Evolutionary conservation across 2,797 vertebrate genomes (phyloP), one percentile per base, ranked within the genome.

Genomic region (Lepidocolaptes lacrymiger): DNA sequence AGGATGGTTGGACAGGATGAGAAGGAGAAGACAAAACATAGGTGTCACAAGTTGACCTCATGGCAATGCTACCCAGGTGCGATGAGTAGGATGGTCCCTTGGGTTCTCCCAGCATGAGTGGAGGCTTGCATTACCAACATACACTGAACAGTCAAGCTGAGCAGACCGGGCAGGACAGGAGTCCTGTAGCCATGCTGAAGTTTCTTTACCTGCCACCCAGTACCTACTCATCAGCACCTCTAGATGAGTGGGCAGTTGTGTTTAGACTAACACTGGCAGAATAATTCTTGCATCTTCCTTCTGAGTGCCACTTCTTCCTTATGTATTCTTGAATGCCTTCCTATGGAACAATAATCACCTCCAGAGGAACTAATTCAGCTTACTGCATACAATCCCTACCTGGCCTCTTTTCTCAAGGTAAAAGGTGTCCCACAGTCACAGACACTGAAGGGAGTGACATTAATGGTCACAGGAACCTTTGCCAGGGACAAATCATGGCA

Each of bases 241-340:
- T 13, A 75, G 62, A 15, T 0, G 7, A 55, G 13, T 26, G 6
- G 18, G 23, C 24, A 51, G 37, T 27, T 4, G 0, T 36, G 8
- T 11, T 0, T 64, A 24, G 49, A 56, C 7, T 71, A 49, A 78
- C 4, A 1, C 3, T 15, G 43, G 15, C 32, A 54, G 27, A 69
- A 48, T 51, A 63, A 62, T 34, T 66, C 18, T 66, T 49, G 24
- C 7, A 11, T 58, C 30, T 85, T 30, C 27, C 23, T 61, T 44
- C 51, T 49, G 10, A 27, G 59, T 74, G 11, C 24, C 27, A 32
- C 3, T 4, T 71, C 10, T 7, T 32, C 10, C 21, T 78, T 46
- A 32, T 8, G 3, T 13, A n/a, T 41, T 59, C 26, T 59, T 74
- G 44, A 63, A 14, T 5, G 7, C 11, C 7, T 64, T 86, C 34